phyloP scores from a whole-genome alignment of 2,113 vertebrate genomes.

The Acanthochromis polyacanthus region DNA sequence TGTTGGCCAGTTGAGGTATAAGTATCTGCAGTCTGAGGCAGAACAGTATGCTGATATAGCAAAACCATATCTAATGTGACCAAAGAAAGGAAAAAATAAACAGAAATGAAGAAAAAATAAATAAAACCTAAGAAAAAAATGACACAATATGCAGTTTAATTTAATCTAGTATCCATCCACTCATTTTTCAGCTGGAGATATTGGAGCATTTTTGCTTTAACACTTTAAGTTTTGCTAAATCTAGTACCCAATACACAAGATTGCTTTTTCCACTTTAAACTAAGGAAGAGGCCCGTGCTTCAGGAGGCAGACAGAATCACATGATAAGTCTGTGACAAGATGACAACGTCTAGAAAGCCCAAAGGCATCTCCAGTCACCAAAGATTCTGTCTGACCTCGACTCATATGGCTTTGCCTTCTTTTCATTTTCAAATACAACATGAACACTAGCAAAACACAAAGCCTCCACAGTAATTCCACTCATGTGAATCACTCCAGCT shows the following conservation, averaged over 20 bases:
- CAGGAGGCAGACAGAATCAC: slow-evolving; percentile 3
- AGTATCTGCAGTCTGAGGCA: not conserved
- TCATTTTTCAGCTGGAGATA: too few species aligned
- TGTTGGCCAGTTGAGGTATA: not conserved
- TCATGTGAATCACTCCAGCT: slow-evolving; percentile 39
- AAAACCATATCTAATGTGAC: not conserved
- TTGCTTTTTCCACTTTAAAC: not conserved
- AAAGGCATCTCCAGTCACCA: slow-evolving; percentile 41
- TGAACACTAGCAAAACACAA: slow-evolving; percentile 15
- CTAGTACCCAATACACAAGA: not conserved
- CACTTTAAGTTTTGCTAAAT: not conserved
- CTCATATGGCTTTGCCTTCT: slow-evolving; percentile 18
- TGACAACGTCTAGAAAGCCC: slow-evolving; percentile 46
- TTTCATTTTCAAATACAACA: slow-evolving; percentile 44
- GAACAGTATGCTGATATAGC: too few species aligned
- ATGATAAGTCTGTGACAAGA: slow-evolving; percentile 40
- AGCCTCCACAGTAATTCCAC: slow-evolving; percentile 1
- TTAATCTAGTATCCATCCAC: too few species aligned
- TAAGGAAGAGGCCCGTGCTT: not conserved
- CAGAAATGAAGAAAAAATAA: not conserved
- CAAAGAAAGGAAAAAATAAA: not conserved
- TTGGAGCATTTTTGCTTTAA: not conserved
- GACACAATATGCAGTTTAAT: not conserved
- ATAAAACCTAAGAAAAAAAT: not conserved
- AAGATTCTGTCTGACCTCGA: slow-evolving; percentile 55